phyloP scores from a whole-genome alignment of 2,113 vertebrate species.

The Prionailurus viverrinus region DNA sequence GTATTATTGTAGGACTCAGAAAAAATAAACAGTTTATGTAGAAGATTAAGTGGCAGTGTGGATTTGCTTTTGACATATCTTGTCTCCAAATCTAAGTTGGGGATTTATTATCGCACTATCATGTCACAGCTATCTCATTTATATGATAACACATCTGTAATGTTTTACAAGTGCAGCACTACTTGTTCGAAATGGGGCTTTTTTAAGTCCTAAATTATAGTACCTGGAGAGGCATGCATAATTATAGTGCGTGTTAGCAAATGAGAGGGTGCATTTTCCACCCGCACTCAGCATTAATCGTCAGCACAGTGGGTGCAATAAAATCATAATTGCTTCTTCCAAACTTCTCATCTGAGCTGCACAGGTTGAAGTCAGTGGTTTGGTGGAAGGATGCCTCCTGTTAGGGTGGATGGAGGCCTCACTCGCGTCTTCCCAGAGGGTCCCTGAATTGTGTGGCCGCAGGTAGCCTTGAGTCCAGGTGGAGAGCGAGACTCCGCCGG shows the following conservation, averaged over 20 bases:
- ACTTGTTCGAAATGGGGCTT: constrained; percentile 90
- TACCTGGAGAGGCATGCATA: constrained; percentile 92
- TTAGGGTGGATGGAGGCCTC: constrained; percentile 50
- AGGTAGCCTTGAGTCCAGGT: neutral
- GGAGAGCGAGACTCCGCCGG: neutral
- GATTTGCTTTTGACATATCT: constrained; percentile 92
- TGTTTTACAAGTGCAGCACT: constrained; percentile 90
- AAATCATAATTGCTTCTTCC: constrained; percentile 93
- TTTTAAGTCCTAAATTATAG: constrained; percentile 91
- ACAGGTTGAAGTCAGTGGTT: constrained; percentile 86
- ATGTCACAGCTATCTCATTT: constrained; percentile 92
- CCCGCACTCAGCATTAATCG: constrained; percentile 91
- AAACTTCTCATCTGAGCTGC: constrained; percentile 90
- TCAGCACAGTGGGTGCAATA: constrained; percentile 90
- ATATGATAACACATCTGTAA: constrained; percentile 94
- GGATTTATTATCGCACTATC: constrained; percentile 91
- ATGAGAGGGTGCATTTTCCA: constrained; percentile 91
- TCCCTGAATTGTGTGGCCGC: neutral
- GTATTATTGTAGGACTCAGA: constrained; percentile 91
- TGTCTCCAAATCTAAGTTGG: constrained; percentile 91
- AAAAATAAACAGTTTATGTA: constrained; percentile 93
- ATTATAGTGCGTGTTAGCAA: constrained; percentile 91
- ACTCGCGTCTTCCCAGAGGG: neutral
- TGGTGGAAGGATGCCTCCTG: constrained; percentile 76
- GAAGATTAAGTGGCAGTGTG: constrained; percentile 91